Evolutionary conservation across 2,888 invertebrate species (phyloP), one percentile per base, ranked within the genome.

Genomic region (Acanthosoma haemorrhoidale): DNA sequence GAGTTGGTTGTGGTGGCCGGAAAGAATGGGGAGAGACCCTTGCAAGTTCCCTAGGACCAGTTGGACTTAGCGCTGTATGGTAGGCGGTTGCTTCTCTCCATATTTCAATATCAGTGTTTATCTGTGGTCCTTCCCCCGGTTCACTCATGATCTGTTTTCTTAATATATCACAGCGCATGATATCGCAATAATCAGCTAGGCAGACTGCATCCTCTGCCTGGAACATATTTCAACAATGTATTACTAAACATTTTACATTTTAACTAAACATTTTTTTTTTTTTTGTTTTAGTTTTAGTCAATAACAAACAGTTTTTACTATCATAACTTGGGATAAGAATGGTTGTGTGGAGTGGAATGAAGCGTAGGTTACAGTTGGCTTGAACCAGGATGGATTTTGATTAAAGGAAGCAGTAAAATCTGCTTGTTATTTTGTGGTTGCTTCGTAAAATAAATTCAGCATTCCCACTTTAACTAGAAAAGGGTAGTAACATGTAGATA

Each of bases 111-210:
- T 92, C 92, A 6, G 92, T 92, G 77, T 85, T 86, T 21, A 88
- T 84, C 15, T 75, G 75, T 34, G 70, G 67, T 5, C 73, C 70
- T 16, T 74, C 72, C 6, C 73, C 74, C 18, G 85, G 84, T 32
- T 74, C 73, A 25, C 75, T 75, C 67, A 76, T 68, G 73, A 87
- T 88, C 78, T 90, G 88, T 72, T 88, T 87, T 75, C 88, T 84
- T 76, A 94, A 83, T 67, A 95, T 92, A 80, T 94, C 93, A 81
- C 96, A 96, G 76, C 96, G 87, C 90, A 96, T 94, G 77, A 96
- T 92, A 82, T 96, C 95, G 84, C 96, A 96, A 82, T 91, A 95
- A 81, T 95, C 94, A 66, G 94, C 93, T 77, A 95, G 85, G 81
- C 96, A 96, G 77, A 95, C 90, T 73, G 93, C 90, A 81, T 94